These are phyloP conservation scores for Dermochelys coriacea DNA, from an alignment of 2,797 vertebrate species.

Conservation along the genomic window DNA sequence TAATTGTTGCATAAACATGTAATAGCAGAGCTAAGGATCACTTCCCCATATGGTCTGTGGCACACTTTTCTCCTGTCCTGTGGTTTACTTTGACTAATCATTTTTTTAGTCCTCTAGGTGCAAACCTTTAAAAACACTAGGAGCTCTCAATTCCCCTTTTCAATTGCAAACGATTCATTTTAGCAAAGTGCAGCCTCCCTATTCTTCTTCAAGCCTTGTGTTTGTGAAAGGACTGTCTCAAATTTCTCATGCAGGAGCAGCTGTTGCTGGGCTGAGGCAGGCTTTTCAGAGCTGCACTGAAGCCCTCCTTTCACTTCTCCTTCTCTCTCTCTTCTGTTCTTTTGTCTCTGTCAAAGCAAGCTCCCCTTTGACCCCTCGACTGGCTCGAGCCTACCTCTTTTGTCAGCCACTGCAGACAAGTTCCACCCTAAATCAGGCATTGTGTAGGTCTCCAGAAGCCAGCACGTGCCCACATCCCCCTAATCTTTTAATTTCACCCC, in stretches of 20 bases:
- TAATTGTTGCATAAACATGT: conserved; percentile 73
- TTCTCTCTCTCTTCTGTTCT: conserved; percentile 60
- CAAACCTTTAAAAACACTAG: conserved; percentile 76
- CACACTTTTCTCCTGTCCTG: conserved; percentile 76
- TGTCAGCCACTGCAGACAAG: conserved; percentile 84
- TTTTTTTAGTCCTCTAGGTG: conserved; percentile 76
- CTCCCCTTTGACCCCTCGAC: conserved; percentile 77
- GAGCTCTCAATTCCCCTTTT: conserved; percentile 79
- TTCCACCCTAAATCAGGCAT: conserved; percentile 85
- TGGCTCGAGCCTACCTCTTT: conserved; percentile 77
- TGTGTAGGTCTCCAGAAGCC: conserved; percentile 84
- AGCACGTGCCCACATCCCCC: conserved; percentile 86
- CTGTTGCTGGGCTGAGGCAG: conserved; percentile 85
- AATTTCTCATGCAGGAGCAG: conserved; percentile 93
- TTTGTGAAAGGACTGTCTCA: conserved; percentile 92
- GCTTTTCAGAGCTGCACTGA: conserved; percentile 74
- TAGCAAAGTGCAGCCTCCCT: conserved; percentile 81
- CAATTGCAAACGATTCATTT: conserved; percentile 84
- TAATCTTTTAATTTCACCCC: conserved; percentile 89
- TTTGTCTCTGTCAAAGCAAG: conserved; percentile 81
- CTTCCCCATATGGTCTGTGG: conserved; percentile 68
- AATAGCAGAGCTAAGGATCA: conserved; percentile 35
- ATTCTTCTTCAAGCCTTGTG: conserved; percentile 87
- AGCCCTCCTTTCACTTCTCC: conserved; percentile 78
- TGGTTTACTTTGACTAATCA: conserved; percentile 76